These are phyloP conservation scores for Oryzias dopingdopingensis DNA, from an alignment of 2,797 vertebrate species.

Conservation along the genomic window DNA sequence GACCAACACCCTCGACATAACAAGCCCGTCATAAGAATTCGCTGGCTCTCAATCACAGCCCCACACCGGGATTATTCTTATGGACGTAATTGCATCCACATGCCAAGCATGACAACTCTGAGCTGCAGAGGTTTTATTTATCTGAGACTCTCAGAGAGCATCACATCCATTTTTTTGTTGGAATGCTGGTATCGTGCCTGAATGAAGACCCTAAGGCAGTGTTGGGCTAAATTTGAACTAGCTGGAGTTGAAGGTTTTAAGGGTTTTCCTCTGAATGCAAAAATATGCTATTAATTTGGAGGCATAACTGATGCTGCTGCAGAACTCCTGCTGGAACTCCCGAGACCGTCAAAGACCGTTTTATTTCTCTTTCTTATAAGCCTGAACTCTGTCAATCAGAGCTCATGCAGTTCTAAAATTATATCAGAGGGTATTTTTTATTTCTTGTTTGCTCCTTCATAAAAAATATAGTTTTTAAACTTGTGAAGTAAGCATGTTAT, in stretches of 20 bases:
- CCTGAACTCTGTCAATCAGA: not conserved
- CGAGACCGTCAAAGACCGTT: not conserved
- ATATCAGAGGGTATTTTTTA: too few relatives aligned
- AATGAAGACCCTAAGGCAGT: constrained; percentile 2
- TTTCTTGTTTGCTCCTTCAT: too few relatives aligned
- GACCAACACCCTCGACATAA: constrained; percentile 32
- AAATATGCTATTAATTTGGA: not conserved
- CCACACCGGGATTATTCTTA: constrained; percentile 12
- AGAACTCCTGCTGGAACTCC: too few relatives aligned
- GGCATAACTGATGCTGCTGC: too few relatives aligned
- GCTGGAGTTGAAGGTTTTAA: constrained; percentile 4
- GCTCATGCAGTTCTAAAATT: not conserved
- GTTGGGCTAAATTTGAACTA: constrained; percentile 11
- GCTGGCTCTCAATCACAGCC: constrained; percentile 24
- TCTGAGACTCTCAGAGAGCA: not conserved
- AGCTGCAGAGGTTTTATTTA: too few relatives aligned
- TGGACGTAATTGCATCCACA: constrained; percentile 29
- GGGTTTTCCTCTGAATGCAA: constrained; percentile 1
- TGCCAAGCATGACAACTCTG: constrained; percentile 4
- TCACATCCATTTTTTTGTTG: not conserved
- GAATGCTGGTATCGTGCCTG: not conserved
- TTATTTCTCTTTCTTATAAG: not conserved
- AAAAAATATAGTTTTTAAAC: too few relatives aligned
- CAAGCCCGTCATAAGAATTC: constrained; percentile 31
- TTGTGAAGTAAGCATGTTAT: too few relatives aligned